Percentiles rank a stretch among this genome's conserved stretches.
Conservation (phyloP, 2,888 invertebrate species). For the Dynastes hyllus region DNA sequence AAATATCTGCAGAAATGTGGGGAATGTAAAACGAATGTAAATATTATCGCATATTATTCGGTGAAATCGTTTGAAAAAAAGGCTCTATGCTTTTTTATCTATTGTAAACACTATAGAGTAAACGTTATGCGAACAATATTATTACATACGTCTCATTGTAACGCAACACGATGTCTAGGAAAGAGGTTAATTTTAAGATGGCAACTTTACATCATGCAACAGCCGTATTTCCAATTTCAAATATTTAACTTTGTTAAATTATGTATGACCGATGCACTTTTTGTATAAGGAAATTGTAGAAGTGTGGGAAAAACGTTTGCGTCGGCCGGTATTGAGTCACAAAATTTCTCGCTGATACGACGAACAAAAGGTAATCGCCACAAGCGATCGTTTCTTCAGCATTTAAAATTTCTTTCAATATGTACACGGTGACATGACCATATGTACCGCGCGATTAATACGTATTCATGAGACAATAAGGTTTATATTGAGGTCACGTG, state of each 20-base stretch:
- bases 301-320: slow-evolving; percentile 43
- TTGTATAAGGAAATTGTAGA: slow-evolving; percentile 37
- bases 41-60: slow-evolving; percentile 1
- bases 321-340: slow-evolving; percentile 36
- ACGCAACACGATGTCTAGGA: background rate
- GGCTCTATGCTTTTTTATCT: slow-evolving; percentile 5
- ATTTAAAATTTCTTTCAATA: slow-evolving; percentile 51
- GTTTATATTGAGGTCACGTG: slow-evolving; percentile 68
- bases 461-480: slow-evolving; percentile 66
- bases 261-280: slow-evolving; percentile 6
- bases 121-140: slow-evolving; percentile 16
- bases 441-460: slow-evolving; percentile 62
- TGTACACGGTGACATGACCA: slow-evolving; percentile 55
- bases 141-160: slow-evolving; percentile 5
- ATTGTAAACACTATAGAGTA: slow-evolving; percentile 4
- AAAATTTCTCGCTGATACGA: slow-evolving; percentile 35
- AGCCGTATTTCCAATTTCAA: slow-evolving; percentile 35
- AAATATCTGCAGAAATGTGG: slow-evolving; percentile 8
- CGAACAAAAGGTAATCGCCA: slow-evolving; percentile 46
- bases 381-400: slow-evolving; percentile 48
- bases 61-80: slow-evolving; percentile 15
- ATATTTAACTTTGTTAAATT: slow-evolving; percentile 31
- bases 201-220: slow-evolving; percentile 7
- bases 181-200: slow-evolving; percentile 5
- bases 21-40: slow-evolving; percentile 17